Evolutionary conservation across 2,888 invertebrate genomes (phyloP).

Genomic region (Amphipoea oculea): DNA sequence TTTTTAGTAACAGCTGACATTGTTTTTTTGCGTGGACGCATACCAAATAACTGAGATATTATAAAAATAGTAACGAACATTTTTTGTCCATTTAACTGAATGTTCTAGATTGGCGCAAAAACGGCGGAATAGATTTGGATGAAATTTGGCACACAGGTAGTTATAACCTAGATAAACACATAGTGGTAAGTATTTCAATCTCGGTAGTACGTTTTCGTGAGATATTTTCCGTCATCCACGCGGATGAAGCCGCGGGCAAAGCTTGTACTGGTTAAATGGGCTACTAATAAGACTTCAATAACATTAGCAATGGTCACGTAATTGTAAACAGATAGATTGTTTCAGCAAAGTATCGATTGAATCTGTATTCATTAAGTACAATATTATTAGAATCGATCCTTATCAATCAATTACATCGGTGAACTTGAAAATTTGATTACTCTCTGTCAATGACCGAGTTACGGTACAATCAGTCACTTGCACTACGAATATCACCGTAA

Average conservation of each 20-base stretch:
- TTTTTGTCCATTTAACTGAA: neutral
- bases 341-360: constrained; percentile 33
- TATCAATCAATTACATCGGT: constrained; percentile 55
- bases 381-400: constrained; percentile 46
- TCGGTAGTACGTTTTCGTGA: neutral
- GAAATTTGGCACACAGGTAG: neutral
- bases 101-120: neutral
- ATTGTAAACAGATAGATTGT: constrained; percentile 30
- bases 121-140: neutral
- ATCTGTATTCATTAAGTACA: constrained; percentile 28
- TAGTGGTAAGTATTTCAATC: no score
- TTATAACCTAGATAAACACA: neutral
- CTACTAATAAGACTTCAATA: constrained; percentile 32
- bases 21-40: neutral
- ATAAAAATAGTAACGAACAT: no score
- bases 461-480: neutral
- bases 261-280: constrained; percentile 9
- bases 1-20: no score
- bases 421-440: constrained; percentile 62
- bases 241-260: neutral
- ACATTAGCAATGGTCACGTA: constrained; percentile 31
- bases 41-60: neutral
- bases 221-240: neutral
- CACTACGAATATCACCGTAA: no score
- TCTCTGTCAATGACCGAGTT: constrained; percentile 62